These are phyloP conservation scores for Drosophila guanche DNA, from an alignment of 1,140 invertebrate genomes.

Conservation along the genomic window DNA sequence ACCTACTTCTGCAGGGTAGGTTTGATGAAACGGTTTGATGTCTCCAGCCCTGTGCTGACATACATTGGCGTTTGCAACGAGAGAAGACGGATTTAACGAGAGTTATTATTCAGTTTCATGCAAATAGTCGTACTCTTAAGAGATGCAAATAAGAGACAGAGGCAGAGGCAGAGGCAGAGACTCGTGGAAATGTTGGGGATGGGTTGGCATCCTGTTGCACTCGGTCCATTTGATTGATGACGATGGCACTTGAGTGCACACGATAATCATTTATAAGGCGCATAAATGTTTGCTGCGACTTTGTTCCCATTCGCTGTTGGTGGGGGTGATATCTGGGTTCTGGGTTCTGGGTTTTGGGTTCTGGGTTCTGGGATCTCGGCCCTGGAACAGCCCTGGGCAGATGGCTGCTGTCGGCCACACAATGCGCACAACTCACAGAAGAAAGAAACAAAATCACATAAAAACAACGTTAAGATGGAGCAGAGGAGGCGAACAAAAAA, in stretches of 20 bases:
- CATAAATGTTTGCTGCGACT: conserved; percentile 48
- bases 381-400: conserved; percentile 17
- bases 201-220: conserved; percentile 56
- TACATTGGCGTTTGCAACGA: no score
- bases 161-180: neutral
- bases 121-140: neutral
- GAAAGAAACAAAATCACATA: conserved; percentile 2
- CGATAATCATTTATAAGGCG: conserved; percentile 72
- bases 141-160: neutral
- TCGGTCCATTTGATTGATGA: conserved; percentile 63
- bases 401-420: conserved; percentile 10
- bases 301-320: neutral
- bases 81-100: neutral
- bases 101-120: conserved; percentile 11
- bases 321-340: neutral
- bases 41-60: no score
- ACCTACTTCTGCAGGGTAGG: no score
- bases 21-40: no score
- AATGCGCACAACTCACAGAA: conserved; percentile 6
- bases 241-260: conserved; percentile 65
- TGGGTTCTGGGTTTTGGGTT: neutral
- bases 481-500: neutral
- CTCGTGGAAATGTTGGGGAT: neutral
- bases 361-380: no score
- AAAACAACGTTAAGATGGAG: no score